A percentile compares a stretch with the other conserved stretches of the same genome.
Conservation (phyloP, 2,888 invertebrate species). For the Mythimna ferrago region DNA sequence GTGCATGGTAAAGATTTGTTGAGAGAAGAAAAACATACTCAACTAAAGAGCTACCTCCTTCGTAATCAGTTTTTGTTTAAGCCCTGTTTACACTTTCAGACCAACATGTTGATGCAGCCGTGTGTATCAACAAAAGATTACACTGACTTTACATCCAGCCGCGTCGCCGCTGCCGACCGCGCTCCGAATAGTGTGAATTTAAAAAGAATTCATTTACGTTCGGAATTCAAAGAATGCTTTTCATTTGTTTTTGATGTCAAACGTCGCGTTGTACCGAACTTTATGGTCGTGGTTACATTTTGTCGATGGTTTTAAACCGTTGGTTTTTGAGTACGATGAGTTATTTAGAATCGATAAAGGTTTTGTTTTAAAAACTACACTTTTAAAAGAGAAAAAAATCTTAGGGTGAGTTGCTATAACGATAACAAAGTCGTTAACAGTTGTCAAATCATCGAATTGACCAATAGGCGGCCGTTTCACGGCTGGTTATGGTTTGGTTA, state of each 20-base stretch:
- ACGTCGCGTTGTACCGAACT: neutral
- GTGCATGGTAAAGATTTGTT: neutral
- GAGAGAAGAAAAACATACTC: neutral
- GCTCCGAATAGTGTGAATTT: constrained; percentile 37
- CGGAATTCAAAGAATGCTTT: constrained; percentile 51
- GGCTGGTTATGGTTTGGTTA: no score
- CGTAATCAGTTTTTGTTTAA: constrained; percentile 34
- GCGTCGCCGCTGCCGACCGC: neutral
- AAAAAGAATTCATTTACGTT: constrained; percentile 58
- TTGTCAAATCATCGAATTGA: no score
- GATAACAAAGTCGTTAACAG: no score
- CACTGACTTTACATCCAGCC: constrained; percentile 26
- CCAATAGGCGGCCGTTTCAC: no score
- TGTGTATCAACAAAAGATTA: constrained; percentile 44
- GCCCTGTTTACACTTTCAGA: constrained; percentile 32
- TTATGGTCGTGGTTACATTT: constrained; percentile 10
- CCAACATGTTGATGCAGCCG: constrained; percentile 30
- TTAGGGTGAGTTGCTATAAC: no score
- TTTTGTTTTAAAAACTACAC: neutral
- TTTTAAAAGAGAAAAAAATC: no score
- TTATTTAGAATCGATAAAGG: neutral
- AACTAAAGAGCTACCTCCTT: neutral
- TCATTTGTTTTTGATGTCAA: constrained; percentile 44
- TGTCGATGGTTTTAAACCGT: neutral
- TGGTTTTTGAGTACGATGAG: neutral